Evolutionary conservation across 1,140 invertebrate genomes (phyloP), one percentile per base, ranked within the genome.

Genomic region (Heliconius eleuchia): DNA sequence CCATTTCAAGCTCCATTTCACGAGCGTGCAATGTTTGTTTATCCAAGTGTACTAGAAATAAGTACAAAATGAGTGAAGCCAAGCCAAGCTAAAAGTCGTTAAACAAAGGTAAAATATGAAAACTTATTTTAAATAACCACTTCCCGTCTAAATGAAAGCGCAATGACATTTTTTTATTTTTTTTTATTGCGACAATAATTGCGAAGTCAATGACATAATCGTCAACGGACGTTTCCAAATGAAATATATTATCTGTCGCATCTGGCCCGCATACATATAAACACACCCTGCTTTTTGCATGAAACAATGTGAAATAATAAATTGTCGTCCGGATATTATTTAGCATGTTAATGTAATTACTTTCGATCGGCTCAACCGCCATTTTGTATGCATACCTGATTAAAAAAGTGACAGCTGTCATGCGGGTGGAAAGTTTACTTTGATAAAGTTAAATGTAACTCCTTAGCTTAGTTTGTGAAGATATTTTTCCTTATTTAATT

Each of bases 341-440:
- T 86, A 87, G 76, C 82, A 84, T 85, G 82, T 83, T 86, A 84
- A 83, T 72, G 71, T 72, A 72, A 66, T 79, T 57, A 72, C 27
- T 73, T 73, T 74, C 46, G 78, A 77, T 82, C 71, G 57, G 80
- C 80, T 75, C 78, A 71, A 71, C 78, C 78, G 80, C 77, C 80
- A 82, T 81, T 85, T 85, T 78, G 78, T 78, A 82, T 81, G 66
- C 79, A 77, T 86, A 83, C 80, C 82, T 84, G 82, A 85, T 83
- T 81, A 85, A 84, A 88, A 66, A 86, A 84, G 72, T 86, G 87
- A 91, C 91, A 92, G 87, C 85, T 92, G 91, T 87, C 87, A 89
- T 86, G 88, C 88, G 88, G 86, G 86, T 42, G 34, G 18, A 42
- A 57, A 70, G 55, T 70, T 71, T 70, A 70, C 19, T 46, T 52